Conservation (phyloP, 2,113 vertebrate species). For the Rafetus swinhoei region DNA sequence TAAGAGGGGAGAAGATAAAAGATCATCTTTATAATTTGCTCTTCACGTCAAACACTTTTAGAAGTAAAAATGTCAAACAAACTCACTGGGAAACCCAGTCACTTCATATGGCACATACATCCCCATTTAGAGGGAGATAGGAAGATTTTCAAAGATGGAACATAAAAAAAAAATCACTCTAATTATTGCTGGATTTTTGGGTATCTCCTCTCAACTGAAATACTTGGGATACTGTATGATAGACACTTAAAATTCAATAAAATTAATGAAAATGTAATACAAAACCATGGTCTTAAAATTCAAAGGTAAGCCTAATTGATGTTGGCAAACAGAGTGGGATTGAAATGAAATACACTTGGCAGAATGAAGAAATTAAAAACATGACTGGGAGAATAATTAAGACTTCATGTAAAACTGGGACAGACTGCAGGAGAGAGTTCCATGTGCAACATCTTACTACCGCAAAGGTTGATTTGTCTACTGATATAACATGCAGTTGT, state of each 20-base stretch:
- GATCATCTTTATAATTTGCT: neutral
- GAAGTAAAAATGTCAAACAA: neutral
- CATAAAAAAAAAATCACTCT: neutral
- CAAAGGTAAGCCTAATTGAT: neutral
- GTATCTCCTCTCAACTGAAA: neutral
- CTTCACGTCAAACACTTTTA: neutral
- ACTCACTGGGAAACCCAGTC: neutral
- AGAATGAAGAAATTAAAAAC: neutral
- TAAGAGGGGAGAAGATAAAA: conserved; percentile 41
- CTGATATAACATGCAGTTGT: neutral
- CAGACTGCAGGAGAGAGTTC: neutral
- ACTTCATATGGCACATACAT: neutral
- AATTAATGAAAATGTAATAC: neutral
- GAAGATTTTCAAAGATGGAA: neutral
- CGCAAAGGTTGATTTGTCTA: neutral
- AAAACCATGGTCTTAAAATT: neutral
- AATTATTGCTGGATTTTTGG: too few relatives aligned
- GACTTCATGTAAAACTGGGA: neutral
- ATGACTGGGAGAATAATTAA: neutral
- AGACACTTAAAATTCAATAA: neutral
- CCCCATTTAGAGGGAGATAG: neutral
- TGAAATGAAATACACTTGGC: neutral
- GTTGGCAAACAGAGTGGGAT: neutral
- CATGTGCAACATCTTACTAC: neutral
- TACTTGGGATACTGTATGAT: neutral